These are phyloP conservation scores for Neocrepidodera transversa DNA, from an alignment of 2,888 invertebrate genomes.

Conservation along the genomic window DNA sequence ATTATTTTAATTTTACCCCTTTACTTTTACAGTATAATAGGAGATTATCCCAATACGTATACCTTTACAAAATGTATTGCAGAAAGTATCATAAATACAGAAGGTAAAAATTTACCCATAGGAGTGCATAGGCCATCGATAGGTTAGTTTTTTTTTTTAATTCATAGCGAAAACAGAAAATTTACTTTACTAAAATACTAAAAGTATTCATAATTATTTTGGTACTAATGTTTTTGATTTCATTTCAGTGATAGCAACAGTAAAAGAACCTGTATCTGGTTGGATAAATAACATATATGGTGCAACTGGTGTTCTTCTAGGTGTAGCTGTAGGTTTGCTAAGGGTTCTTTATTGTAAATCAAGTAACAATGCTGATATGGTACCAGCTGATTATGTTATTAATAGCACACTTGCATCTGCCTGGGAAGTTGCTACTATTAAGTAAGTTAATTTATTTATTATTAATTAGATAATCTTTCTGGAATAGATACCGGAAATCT, in stretches of 20 bases:
- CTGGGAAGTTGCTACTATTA: constrained; percentile 48
- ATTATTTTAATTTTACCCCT: no score
- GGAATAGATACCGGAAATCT: no score
- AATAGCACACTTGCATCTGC: constrained; percentile 46
- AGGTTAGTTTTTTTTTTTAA: constrained; percentile 61
- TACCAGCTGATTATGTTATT: constrained; percentile 65
- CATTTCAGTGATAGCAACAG: constrained; percentile 49
- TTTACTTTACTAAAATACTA: no score
- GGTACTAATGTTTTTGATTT: no score
- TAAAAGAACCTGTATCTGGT: constrained; percentile 59
- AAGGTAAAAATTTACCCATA: constrained; percentile 74
- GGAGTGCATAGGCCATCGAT: constrained; percentile 86
- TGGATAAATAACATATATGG: constrained; percentile 79
- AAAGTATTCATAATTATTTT: no score
- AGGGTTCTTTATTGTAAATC: constrained; percentile 65
- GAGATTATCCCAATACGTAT: constrained; percentile 74
- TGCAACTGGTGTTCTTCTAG: constrained; percentile 61
- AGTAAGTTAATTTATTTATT: no score
- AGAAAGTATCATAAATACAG: constrained; percentile 74
- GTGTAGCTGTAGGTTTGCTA: constrained; percentile 67
- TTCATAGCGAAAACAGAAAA: no score
- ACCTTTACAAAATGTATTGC: constrained; percentile 89
- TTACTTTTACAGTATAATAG: constrained; percentile 43
- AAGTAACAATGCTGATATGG: constrained; percentile 67
- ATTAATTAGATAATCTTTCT: no score